Conservation (phyloP, 2,797 vertebrate species). For the Decapterus maruadsi region DNA sequence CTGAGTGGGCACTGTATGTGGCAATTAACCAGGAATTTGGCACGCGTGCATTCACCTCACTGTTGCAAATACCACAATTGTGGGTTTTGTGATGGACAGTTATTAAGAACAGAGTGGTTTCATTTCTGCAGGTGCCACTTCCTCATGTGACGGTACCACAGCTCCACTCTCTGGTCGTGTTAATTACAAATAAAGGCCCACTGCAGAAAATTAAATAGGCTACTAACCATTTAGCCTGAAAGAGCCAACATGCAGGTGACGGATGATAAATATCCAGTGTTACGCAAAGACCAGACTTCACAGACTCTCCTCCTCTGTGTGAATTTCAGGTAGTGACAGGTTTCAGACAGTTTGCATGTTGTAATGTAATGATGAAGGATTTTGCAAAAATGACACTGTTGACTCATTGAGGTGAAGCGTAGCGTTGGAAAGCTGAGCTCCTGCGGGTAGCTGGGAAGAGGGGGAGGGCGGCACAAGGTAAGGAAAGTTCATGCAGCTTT, state of each 20-base stretch:
- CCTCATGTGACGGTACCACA: conserved; percentile 33
- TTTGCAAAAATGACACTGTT: neutral
- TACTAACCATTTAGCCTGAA: conserved; percentile 7
- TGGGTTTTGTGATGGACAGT: neutral
- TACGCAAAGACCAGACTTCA: conserved; percentile 33
- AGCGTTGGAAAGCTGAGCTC: neutral
- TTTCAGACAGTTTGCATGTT: conserved; percentile 6
- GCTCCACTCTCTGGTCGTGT: conserved; percentile 53
- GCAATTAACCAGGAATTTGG: neutral
- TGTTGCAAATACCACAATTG: neutral
- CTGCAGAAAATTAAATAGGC: neutral
- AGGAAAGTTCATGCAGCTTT: conserved; percentile 1
- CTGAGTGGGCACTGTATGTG: neutral
- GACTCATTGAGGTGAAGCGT: conserved; percentile 4
- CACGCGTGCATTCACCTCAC: neutral
- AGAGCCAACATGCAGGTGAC: conserved; percentile 13
- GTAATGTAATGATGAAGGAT: conserved; percentile 5
- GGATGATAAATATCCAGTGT: neutral
- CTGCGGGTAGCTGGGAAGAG: neutral
- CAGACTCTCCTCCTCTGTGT: neutral
- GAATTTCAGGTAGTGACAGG: conserved; percentile 33
- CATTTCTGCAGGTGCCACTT: neutral
- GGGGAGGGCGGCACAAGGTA: no score
- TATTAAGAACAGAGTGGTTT: neutral
- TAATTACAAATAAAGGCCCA: neutral